phyloP scores from a whole-genome alignment of 2,888 invertebrate species.

The Rotaria sp. region DNA sequence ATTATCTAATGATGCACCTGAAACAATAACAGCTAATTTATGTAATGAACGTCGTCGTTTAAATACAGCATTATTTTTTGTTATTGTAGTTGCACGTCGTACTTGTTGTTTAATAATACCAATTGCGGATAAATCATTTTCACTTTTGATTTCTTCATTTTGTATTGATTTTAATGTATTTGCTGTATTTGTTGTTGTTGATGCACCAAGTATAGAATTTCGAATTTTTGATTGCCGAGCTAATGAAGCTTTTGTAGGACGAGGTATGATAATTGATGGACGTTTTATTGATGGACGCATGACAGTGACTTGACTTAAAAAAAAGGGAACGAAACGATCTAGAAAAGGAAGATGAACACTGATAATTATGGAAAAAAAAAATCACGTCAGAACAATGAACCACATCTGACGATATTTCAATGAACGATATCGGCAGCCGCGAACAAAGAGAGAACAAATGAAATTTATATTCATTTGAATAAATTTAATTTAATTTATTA shows the following conservation, averaged over 20 bases:
- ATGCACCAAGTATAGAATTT: neutral
- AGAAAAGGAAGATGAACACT: neutral
- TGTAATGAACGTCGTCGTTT: constrained; percentile 17
- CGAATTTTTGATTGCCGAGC: constrained; percentile 22
- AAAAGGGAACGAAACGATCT: constrained; percentile 9
- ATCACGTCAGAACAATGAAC: neutral
- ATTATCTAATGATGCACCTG: neutral
- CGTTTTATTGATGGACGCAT: neutral
- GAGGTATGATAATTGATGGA: neutral
- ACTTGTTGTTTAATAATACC: neutral
- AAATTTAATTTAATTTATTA: neutral
- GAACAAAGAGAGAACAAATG: neutral
- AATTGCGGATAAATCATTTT: neutral
- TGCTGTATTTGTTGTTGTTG: neutral
- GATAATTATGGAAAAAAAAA: neutral
- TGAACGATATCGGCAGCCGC: constrained; percentile 15
- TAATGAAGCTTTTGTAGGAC: constrained; percentile 26
- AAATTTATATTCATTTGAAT: neutral
- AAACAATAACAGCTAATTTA: constrained; percentile 15
- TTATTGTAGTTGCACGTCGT: neutral
- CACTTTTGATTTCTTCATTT: constrained; percentile 7
- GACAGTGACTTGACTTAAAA: neutral
- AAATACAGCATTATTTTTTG: neutral
- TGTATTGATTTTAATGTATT: neutral
- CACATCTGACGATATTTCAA: neutral